These are phyloP conservation scores for Heteromormyrus szaboi DNA, from an alignment of 2,797 vertebrate species.

Conservation along the genomic window DNA sequence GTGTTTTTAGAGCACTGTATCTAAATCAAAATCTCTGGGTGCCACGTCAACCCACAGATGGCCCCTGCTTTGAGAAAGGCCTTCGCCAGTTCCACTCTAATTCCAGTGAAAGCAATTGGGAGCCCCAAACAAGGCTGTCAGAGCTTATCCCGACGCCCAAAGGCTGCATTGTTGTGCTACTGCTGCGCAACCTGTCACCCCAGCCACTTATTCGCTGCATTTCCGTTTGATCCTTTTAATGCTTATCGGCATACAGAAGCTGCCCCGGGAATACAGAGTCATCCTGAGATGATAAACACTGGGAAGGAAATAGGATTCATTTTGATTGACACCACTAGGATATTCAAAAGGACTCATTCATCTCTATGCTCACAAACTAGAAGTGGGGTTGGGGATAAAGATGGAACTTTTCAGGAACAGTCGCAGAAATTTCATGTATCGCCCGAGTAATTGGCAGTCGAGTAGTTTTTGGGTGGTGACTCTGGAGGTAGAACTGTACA, in stretches of 20 bases:
- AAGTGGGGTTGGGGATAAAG: neutral
- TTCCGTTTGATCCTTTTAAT: conserved; percentile 17
- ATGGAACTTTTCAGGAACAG: neutral
- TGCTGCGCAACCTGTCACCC: neutral
- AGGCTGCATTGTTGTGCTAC: neutral
- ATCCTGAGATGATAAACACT: conserved; percentile 10
- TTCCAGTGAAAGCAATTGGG: neutral
- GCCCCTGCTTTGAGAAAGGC: conserved; percentile 21
- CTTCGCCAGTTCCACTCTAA: conserved; percentile 10
- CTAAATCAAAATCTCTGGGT: neutral
- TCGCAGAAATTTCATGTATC: neutral
- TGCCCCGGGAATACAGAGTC: neutral
- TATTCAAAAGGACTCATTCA: neutral
- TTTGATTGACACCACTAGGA: conserved; percentile 2
- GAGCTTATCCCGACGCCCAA: conserved; percentile 3
- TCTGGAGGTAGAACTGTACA: neutral
- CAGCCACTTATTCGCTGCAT: neutral
- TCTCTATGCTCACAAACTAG: neutral
- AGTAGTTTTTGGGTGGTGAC: neutral
- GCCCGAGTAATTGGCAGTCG: neutral
- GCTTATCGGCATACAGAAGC: conserved; percentile 9
- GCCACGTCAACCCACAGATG: conserved; percentile 17
- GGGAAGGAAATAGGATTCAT: conserved; percentile 18
- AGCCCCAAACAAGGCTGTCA: neutral
- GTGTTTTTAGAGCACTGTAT: neutral